These are phyloP conservation scores for Nymphicus hollandicus DNA, from an alignment of 2,113 vertebrate genomes.

Conservation along the genomic window DNA sequence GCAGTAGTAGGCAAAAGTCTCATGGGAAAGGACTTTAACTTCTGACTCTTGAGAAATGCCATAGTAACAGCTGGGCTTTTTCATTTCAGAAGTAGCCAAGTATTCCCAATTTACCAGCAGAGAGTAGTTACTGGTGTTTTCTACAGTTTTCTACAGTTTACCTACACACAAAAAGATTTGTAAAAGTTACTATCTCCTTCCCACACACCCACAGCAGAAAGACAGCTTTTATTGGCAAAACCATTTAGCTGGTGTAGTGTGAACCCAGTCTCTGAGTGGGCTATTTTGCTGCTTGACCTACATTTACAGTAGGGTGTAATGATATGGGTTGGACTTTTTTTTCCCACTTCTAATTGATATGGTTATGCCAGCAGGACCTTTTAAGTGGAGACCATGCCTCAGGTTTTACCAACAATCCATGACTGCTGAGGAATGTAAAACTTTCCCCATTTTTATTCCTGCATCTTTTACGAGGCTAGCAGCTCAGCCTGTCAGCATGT, in stretches of 20 bases:
- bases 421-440: not conserved
- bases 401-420: not conserved
- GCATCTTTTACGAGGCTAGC: not conserved
- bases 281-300: constrained; percentile 31
- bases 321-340: constrained; percentile 20
- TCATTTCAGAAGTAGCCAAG: not conserved
- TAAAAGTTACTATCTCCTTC: not conserved
- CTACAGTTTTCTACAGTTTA: not conserved
- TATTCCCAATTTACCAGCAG: not conserved
- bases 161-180: not conserved
- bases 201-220: not conserved
- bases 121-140: not conserved
- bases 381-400: not conserved
- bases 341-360: constrained; percentile 22
- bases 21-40: not conserved
- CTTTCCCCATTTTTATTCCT: not conserved
- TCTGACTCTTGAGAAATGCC: not conserved
- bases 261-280: not conserved
- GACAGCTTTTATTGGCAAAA: constrained; percentile 3
- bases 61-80: not conserved
- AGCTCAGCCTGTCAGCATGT: not conserved
- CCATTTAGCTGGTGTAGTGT: not conserved
- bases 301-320: not conserved
- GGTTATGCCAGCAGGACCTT: not conserved
- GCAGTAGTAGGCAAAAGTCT: not conserved